These are phyloP conservation scores for Dromiciops gliroides DNA, from an alignment of 2,113 vertebrate species.

Conservation along the genomic window DNA sequence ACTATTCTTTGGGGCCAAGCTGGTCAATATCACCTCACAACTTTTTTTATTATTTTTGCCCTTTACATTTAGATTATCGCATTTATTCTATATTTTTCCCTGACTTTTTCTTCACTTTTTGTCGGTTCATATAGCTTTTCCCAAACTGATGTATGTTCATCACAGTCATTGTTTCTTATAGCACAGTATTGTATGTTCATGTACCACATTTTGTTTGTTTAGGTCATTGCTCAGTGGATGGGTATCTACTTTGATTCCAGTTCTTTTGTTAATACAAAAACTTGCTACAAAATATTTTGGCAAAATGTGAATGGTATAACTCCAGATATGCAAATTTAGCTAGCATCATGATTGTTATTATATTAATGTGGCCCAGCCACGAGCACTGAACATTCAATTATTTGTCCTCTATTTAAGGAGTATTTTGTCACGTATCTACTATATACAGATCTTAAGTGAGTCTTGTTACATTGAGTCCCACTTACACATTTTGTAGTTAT, in stretches of 20 bases:
- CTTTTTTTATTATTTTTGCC: background rate
- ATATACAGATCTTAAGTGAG: background rate
- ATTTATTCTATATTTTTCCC: background rate
- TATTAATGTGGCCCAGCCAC: no score
- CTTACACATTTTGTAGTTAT: background rate
- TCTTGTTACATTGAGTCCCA: background rate
- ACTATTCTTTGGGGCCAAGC: background rate
- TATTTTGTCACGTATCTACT: no score
- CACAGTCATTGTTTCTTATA: background rate
- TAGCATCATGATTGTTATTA: no score
- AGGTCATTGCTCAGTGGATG: background rate
- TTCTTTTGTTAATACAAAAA: no score
- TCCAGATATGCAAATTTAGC: no score
- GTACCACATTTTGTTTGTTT: no score
- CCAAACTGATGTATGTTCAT: background rate
- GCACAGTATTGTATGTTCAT: background rate
- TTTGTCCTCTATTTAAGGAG: no score
- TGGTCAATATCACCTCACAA: background rate
- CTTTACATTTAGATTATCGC: background rate
- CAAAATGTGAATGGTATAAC: no score
- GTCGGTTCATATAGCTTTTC: background rate
- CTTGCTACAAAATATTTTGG: background rate
- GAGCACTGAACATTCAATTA: no score
- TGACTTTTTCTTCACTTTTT: background rate
- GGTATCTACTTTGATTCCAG: no score